Evolutionary conservation across 2,888 invertebrate genomes (phyloP), one percentile per base, ranked within the genome.

Genomic region (Hemicrepidius hirtus): DNA sequence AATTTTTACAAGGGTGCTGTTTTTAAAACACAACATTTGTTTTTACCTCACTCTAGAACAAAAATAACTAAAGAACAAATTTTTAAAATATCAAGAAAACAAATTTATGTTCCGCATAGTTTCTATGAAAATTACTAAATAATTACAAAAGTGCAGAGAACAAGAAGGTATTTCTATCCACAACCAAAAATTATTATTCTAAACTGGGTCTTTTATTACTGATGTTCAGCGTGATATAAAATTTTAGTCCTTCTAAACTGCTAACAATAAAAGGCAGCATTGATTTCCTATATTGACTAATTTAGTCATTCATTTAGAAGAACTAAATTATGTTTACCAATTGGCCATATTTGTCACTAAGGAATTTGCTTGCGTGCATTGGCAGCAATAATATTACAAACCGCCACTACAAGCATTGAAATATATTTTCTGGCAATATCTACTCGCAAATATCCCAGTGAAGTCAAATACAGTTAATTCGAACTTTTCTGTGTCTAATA

Each of bases 241-340:
- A 68, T 16, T 63, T 68, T 67, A 67, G 67, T 72, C 62, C 72
- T 72, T 72, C 72, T 63, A 72, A 72, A 63, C 60, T 72, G 64
- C 72, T 72, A 60, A 66, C 53, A 41, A 32, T 65, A 60, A 67
- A 72, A 72, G 72, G 72, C 72, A 72, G 72, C 64, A 28, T 55
- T 20, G 63, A 55, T 55, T 72, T 46, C 60, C 64, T 64, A 64
- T 67, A 71, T 67, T 28, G 63, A 72, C 64, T 64, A 49, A 60
- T 60, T 71, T 66, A 70, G 64, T 70, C 68, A 71, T 60, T 57
- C 53, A 28, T 63, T 72, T 72, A 68, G 72, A 72, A 72, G 68
- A 68, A 72, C 72, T 63, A 67, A 68, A 60, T 18, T 67, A 35
- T 44, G 12, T 40, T 50, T 32, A 28, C 10, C 20, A 24, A 55